These are phyloP conservation scores for Reinhardtius hippoglossoides DNA, from an alignment of 2,113 vertebrate genomes.

Conservation along the genomic window DNA sequence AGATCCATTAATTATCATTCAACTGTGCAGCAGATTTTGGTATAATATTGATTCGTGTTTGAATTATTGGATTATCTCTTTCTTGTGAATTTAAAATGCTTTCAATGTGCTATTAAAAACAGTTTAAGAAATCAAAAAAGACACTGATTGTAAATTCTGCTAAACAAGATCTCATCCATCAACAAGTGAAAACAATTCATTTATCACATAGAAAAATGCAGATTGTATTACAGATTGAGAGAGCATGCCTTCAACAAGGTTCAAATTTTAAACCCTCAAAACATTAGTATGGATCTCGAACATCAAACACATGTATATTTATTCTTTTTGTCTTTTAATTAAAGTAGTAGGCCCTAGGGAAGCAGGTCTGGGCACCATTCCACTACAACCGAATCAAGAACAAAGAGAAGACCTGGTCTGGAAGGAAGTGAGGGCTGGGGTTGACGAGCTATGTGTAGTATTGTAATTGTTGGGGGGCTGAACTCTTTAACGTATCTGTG, in stretches of 20 bases:
- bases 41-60: background rate
- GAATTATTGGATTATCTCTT: background rate
- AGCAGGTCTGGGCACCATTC: background rate
- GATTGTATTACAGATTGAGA: background rate
- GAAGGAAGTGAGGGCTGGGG: background rate
- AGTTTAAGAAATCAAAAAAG: background rate
- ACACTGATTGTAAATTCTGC: background rate
- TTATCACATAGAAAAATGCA: conserved; percentile 15
- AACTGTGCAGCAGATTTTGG: background rate
- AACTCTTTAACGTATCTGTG: too few relatives aligned
- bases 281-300: background rate
- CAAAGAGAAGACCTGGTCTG: background rate
- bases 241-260: background rate
- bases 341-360: background rate
- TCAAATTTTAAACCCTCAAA: background rate
- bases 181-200: conserved; percentile 42
- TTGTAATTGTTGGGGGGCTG: too few relatives aligned
- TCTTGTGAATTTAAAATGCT: background rate
- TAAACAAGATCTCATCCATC: conserved; percentile 67
- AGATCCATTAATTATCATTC: background rate
- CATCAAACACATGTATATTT: background rate
- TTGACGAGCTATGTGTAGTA: background rate
- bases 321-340: background rate
- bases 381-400: background rate
- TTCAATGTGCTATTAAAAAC: background rate